Conservation (phyloP, 2,113 vertebrate species). For the Neopipo cinnamomea region DNA sequence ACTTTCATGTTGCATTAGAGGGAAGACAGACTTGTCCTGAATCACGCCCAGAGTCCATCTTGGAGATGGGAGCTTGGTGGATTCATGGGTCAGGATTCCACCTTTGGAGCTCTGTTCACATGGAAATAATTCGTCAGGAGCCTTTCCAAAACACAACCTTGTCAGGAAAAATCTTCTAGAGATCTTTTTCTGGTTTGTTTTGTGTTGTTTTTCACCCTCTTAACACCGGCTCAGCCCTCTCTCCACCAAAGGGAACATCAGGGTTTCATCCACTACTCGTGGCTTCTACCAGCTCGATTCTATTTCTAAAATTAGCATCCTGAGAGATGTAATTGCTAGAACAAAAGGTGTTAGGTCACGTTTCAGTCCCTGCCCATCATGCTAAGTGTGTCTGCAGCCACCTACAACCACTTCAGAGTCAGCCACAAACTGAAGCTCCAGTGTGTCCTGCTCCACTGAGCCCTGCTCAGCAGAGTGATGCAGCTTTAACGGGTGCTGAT, state of each 20-base stretch:
- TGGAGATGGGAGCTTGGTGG: not conserved
- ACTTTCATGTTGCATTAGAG: not conserved
- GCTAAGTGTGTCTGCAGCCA: not conserved
- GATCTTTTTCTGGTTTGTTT: not conserved
- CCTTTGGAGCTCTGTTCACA: not conserved
- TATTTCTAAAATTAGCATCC: not conserved
- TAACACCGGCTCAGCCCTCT: not conserved
- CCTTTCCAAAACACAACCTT: not conserved
- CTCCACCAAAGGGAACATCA: fast-evolving
- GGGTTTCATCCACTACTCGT: not conserved
- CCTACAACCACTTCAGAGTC: not conserved
- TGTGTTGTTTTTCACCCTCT: not conserved
- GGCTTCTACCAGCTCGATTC: not conserved
- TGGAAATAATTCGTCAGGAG: fast-evolving
- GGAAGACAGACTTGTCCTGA: not conserved
- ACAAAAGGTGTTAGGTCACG: not conserved
- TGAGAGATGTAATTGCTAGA: not conserved
- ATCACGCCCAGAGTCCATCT: not conserved
- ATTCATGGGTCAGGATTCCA: not conserved
- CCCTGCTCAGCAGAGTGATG: not conserved
- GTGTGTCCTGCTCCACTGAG: fast-evolving
- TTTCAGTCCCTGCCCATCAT: not conserved
- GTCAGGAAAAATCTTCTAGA: not conserved
- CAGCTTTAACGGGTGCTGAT: not conserved
- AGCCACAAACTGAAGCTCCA: not conserved